Percentiles rank a stretch among this genome's conserved stretches.
Conservation (phyloP, 2,888 invertebrate genomes). For the Xanthorhoe spadicearia region DNA sequence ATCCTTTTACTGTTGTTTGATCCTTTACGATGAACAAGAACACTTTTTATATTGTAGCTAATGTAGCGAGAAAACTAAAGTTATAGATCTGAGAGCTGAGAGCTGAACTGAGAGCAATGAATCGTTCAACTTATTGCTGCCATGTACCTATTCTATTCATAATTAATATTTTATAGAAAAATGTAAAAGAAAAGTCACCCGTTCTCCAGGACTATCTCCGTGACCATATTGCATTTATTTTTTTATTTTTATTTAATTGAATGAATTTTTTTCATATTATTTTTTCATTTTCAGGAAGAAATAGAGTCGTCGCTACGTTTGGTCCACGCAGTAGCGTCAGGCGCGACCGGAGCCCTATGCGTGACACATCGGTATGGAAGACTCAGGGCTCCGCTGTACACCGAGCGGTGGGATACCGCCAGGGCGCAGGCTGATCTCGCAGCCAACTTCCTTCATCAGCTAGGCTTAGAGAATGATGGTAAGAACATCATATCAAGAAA, state of each 20-base stretch:
- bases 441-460: conserved; percentile 89
- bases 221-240: too few relatives aligned
- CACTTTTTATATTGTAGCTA: background rate
- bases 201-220: too few relatives aligned
- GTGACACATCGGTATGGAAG: conserved; percentile 89
- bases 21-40: background rate
- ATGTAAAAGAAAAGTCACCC: too few relatives aligned
- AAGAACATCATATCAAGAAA: conserved; percentile 23
- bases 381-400: conserved; percentile 88
- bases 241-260: too few relatives aligned
- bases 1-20: background rate
- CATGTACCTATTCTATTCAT: too few relatives aligned
- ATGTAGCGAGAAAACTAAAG: background rate
- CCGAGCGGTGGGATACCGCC: conserved; percentile 89
- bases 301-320: conserved; percentile 88
- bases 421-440: conserved; percentile 92
- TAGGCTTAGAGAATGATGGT: conserved; percentile 86
- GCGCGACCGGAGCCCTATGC: conserved; percentile 89
- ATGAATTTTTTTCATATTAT: too few relatives aligned
- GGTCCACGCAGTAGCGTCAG: conserved; percentile 90
- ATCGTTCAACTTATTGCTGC: too few relatives aligned
- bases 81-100: background rate
- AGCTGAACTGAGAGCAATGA: too few relatives aligned
- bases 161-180: too few relatives aligned
- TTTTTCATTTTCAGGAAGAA: conserved; percentile 73